Evolutionary conservation across 1,140 invertebrate species (phyloP).

Genomic region (Calephelis virginiensis): DNA sequence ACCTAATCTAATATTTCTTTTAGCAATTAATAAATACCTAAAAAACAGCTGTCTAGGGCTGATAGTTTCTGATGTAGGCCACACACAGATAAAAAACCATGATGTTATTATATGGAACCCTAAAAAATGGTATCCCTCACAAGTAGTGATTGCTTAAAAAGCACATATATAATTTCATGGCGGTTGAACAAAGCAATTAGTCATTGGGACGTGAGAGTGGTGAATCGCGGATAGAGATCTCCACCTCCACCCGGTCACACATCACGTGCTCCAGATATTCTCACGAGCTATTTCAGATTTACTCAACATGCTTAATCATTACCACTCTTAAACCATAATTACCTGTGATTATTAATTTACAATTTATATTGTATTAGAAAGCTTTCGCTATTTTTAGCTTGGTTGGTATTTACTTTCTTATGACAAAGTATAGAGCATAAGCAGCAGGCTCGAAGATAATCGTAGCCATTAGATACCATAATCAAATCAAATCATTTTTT

Average conservation of each 20-base stretch:
- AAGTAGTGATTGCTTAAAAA: slow-evolving; percentile 18
- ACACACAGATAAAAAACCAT: too few species aligned
- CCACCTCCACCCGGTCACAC: slow-evolving; percentile 9
- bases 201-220: slow-evolving; percentile 56
- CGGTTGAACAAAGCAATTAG: slow-evolving; percentile 59
- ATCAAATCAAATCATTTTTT: too few species aligned
- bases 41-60: too few species aligned
- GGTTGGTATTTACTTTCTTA: too few species aligned
- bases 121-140: neutral
- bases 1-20: too few species aligned
- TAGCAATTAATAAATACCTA: too few species aligned
- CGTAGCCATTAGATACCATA: too few species aligned
- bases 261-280: slow-evolving; percentile 22
- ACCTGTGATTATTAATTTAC: neutral
- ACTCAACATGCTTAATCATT: slow-evolving; percentile 5
- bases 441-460: too few species aligned
- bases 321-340: neutral
- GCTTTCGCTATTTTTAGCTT: too few species aligned
- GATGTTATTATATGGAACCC: too few species aligned
- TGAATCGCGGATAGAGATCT: slow-evolving; percentile 44
- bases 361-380: neutral
- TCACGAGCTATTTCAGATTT: slow-evolving; percentile 21
- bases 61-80: too few species aligned
- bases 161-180: slow-evolving; percentile 55
- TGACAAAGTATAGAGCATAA: too few species aligned